Conservation (phyloP, 2,888 invertebrate species). For the Perizoma affinitatum region DNA sequence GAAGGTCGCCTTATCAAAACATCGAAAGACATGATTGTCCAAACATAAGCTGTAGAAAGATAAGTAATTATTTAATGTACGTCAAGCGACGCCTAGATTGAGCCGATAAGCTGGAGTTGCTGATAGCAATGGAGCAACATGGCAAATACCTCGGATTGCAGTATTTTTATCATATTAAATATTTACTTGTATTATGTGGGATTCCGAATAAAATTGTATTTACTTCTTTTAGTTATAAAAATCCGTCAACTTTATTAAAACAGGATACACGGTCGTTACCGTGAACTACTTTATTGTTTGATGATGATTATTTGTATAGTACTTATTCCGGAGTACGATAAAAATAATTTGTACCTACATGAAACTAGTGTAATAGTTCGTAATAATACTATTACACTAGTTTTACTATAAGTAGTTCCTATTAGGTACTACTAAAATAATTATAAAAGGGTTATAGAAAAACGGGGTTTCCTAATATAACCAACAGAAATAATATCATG, state of each 20-base stretch:
- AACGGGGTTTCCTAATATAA: too few species aligned
- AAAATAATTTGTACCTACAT: background rate
- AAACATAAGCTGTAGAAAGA: constrained; percentile 4
- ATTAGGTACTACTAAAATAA: too few species aligned
- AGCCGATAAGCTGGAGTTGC: constrained; percentile 37
- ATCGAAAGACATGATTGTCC: constrained; percentile 9
- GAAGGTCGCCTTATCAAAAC: constrained; percentile 14
- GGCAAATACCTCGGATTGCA: constrained; percentile 50
- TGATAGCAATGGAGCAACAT: constrained; percentile 48
- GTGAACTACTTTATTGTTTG: constrained; percentile 9
- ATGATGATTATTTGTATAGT: constrained; percentile 4
- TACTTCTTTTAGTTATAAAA: constrained; percentile 4
- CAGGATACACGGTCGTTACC: background rate
- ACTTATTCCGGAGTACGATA: background rate
- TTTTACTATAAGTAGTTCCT: too few species aligned
- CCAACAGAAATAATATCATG: too few species aligned
- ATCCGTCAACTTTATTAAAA: background rate
- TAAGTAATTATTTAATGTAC: constrained; percentile 43
- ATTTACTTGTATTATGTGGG: constrained; percentile 20
- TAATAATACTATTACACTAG: too few species aligned
- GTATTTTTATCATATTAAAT: constrained; percentile 52
- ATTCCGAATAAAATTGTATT: constrained; percentile 6
- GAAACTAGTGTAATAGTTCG: too few species aligned
- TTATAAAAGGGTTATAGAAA: too few species aligned
- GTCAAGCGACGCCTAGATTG: constrained; percentile 41